A percentile compares a stretch with the other conserved stretches of the same genome.
Evolutionary conservation across 2,113 vertebrate species (phyloP).

Genomic region (Hiodon alosoides): DNA sequence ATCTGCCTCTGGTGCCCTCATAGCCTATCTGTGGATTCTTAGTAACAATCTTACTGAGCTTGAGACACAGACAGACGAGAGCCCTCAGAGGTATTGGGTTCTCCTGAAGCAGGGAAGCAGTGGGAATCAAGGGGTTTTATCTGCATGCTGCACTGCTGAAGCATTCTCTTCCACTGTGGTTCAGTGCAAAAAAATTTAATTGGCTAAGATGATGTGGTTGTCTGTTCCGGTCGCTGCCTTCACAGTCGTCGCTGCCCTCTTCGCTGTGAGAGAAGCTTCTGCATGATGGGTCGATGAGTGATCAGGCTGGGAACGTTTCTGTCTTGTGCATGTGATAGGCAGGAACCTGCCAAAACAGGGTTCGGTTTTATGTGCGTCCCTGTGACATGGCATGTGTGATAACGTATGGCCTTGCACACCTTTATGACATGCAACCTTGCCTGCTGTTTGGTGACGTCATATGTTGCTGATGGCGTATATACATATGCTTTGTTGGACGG

Average conservation of each 20-base stretch:
- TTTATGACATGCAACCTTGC: not conserved
- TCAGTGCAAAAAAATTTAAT: not conserved
- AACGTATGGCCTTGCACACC: not conserved
- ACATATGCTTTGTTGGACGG: not conserved
- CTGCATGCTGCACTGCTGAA: not conserved
- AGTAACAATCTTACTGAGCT: not conserved
- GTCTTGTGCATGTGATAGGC: not conserved
- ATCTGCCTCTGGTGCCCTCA: not conserved
- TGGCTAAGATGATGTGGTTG: not conserved
- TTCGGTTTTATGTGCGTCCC: not conserved
- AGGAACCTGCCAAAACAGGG: not conserved
- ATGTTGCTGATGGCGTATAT: not conserved
- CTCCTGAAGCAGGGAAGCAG: not conserved
- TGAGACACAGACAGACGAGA: not conserved
- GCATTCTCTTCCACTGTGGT: not conserved
- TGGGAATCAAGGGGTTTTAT: not conserved
- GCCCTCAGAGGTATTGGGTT: not conserved
- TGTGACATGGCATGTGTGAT: conserved; percentile 3
- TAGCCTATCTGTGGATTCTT: not conserved
- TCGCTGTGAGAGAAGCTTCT: conserved; percentile 2
- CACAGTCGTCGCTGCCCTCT: not conserved
- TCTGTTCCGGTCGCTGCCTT: not conserved
- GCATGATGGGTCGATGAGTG: not conserved
- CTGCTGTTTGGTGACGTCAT: conserved; percentile 8
- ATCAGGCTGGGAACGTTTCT: not conserved